A percentile compares a stretch with the other conserved stretches of the same genome.
These are phyloP conservation scores for Schizaphis graminum DNA, from an alignment of 2,888 invertebrate species.

Conservation along the genomic window DNA sequence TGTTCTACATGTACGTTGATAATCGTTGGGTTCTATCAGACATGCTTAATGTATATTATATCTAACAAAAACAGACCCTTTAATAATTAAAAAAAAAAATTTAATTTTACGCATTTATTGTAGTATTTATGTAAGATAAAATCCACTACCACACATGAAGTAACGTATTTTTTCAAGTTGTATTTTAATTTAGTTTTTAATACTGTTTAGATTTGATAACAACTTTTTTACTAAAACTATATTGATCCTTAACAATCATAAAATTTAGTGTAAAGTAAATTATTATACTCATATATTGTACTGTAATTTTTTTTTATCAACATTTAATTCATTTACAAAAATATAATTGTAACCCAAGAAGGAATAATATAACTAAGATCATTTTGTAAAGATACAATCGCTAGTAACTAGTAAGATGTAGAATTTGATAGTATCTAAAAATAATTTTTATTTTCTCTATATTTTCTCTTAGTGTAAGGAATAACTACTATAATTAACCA, in stretches of 20 bases:
- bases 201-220: background rate
- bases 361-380: background rate
- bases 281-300: background rate
- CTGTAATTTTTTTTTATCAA: background rate
- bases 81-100: background rate
- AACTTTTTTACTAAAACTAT: background rate
- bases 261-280: background rate
- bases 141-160: background rate
- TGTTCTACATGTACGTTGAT: background rate
- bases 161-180: background rate
- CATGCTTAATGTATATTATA: constrained; percentile 18
- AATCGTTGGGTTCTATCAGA: constrained; percentile 37
- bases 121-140: background rate
- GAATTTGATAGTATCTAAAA: background rate
- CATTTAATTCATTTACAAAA: background rate
- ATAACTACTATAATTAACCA: background rate
- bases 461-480: background rate
- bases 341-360: background rate
- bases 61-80: background rate
- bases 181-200: background rate
- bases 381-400: background rate
- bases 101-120: background rate
- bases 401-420: background rate
- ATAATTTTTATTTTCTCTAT: background rate
- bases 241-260: background rate